Evolutionary conservation across 2,113 vertebrate species (phyloP), one percentile per base, ranked within the genome.

Genomic region (Ochotona curzoniae): DNA sequence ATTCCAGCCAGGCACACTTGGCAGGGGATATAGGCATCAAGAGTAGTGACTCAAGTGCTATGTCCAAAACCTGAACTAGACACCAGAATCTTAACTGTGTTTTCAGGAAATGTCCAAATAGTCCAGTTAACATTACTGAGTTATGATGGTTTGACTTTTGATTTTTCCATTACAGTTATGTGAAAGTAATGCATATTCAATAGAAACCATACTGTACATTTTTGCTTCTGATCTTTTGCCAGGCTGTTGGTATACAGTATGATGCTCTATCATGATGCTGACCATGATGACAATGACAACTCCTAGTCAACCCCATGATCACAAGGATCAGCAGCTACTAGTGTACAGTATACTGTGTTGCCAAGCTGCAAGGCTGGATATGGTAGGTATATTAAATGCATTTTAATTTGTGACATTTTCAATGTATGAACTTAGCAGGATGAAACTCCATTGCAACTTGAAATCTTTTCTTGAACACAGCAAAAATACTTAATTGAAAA

Each of bases 401-500:
- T 60, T 69, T 15, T 38, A 83, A 63, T 7, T 66, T 73, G 85
- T 30, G 64, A 79, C 47, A 79, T 26, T 79, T 71, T 80, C 17
- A 23, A 74, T 5, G 66, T 73, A 12, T 7, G 10, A 7, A 32
- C 54, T 87, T 74, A 66, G 74, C 73, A 49, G 74, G 63, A 66
- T 74, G 44, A 44, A 81, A 73, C 18, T 38, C 21, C 26, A 60
- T 64, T 61, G 2, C 70, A 86, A 71, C 23, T 63, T 32, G 49
- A 80, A 12, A 67, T 49, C 38, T 86, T 1, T 80, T 51, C 26
- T 76, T 94, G n/a, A 87, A 82, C 20, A 76, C 49, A 93, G 69
- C 9, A 76, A 81, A 82, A 85, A 80, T 25, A 18, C 17, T 66
- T 80, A 47, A 32, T 7, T 44, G 63, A 93, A 83, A 93, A 89